Base-by-base conservation (phyloP, 2,888 invertebrate genomes). In the Rhamphomyia laevipes region DNA sequence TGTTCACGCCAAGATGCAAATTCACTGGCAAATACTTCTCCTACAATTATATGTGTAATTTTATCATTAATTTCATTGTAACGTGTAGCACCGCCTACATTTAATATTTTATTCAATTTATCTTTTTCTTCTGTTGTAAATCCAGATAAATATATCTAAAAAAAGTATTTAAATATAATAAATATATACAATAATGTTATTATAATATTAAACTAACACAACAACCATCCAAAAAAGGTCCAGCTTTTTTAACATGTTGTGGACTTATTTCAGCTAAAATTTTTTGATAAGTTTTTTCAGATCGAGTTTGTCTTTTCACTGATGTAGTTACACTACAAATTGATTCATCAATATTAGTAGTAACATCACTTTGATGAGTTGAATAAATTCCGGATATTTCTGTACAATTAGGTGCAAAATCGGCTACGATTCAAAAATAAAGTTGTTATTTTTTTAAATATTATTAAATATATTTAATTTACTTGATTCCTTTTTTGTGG, bases 161-260 rank as follows among this genome's bases (percentile, higher is more conserved):
- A 69, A 48, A 49, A 37, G 1, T 33, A 35, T 12, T 10, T 4
- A 30, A 45, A 54, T 44, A 31, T 21, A 23, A 11, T 16, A 33
- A 7, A n/a, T 33, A 15, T 17, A 30, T 37, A 17, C 21, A 11
- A 42, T 46, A 46, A 44, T n/a, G n/a, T n/a, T n/a, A n/a, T n/a
- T 51, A 13, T n/a, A 13, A 18, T 13, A 13, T 42, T 16, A 43
- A 17, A 73, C 76, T 74, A 67, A 88, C 86, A 68, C 84, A 86
- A 63, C 90, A 93, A 45, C 92, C 92, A 72, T 94, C 93, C 49
- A 94, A 77, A 63, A 91, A 91, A 51, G 80, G 74, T 31, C 89
- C 91, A 53, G 82, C 83, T 63, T 77, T 78, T 63, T 83, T 84
- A 2, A 82, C 80, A 50, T 75, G 73, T 48, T 77, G 77, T 55